These are phyloP conservation scores for Dicyrtomina minuta DNA, from an alignment of 2,888 invertebrate genomes.

Conservation along the genomic window DNA sequence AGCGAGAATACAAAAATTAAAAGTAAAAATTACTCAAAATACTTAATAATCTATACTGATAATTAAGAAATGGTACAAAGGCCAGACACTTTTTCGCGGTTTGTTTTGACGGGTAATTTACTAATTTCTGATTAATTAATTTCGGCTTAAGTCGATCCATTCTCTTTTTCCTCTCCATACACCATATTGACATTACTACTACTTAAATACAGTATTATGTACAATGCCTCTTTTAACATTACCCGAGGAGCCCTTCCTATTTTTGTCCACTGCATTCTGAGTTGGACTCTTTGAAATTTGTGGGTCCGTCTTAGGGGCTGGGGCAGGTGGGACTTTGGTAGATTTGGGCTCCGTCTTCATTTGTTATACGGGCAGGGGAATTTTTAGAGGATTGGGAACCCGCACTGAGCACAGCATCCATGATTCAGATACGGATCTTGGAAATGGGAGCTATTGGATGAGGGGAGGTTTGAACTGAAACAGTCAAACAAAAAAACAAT, in stretches of 20 bases:
- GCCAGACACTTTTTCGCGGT: slow-evolving; percentile 75
- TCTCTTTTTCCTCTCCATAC: too few species aligned
- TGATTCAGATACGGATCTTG: slow-evolving; percentile 1
- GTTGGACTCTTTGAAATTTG: too few species aligned
- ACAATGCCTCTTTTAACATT: too few species aligned
- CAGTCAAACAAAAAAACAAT: too few species aligned
- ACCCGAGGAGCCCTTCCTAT: too few species aligned
- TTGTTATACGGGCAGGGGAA: slow-evolving; percentile 2
- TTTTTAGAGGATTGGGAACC: too few species aligned
- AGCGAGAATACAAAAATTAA: too few species aligned
- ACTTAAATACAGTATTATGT: not conserved
- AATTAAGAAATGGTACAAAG: slow-evolving; percentile 66
- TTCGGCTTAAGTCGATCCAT: too few species aligned
- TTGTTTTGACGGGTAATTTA: slow-evolving; percentile 69
- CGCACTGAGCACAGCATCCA: slow-evolving; percentile 1
- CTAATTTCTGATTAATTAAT: slow-evolving; percentile 67
- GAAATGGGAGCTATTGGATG: not conserved
- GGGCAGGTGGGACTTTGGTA: not conserved
- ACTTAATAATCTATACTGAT: too few species aligned
- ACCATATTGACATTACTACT: not conserved
- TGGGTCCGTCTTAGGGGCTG: too few species aligned
- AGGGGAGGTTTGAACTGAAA: not conserved
- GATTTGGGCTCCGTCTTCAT: not conserved
- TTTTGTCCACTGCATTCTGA: too few species aligned
- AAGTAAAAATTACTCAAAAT: too few species aligned